Evolutionary conservation across 2,888 invertebrate species (phyloP).

Genomic region (Stenichneumon culpator): DNA sequence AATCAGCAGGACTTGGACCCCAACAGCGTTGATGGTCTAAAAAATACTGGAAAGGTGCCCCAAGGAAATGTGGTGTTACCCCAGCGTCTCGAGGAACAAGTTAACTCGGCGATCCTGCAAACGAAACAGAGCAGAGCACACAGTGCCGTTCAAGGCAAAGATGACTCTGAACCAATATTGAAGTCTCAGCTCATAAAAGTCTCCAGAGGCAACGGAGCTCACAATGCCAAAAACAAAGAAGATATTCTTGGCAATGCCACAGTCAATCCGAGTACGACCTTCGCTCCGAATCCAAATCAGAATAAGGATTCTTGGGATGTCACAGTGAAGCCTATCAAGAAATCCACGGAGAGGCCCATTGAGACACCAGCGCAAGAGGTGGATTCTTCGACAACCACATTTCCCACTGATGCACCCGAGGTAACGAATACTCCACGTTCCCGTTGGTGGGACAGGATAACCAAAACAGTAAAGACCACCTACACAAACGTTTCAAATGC

Average conservation of each 20-base stretch:
- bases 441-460: conserved; percentile 87
- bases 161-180: conserved; percentile 45
- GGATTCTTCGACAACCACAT: conserved; percentile 31
- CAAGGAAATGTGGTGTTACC: conserved; percentile 22
- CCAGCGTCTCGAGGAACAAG: conserved; percentile 50
- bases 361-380: conserved; percentile 55
- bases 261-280: conserved; percentile 76
- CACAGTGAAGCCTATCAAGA: conserved; percentile 64
- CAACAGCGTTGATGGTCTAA: background rate
- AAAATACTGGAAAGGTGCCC: background rate
- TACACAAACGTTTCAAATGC: too few species aligned
- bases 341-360: conserved; percentile 49
- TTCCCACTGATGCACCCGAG: conserved; percentile 67
- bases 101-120: too few species aligned
- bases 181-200: conserved; percentile 77
- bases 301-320: conserved; percentile 77
- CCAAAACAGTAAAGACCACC: too few species aligned
- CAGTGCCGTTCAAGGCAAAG: conserved; percentile 28
- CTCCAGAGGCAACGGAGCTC: conserved; percentile 78
- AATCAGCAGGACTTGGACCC: conserved; percentile 48
- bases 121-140: background rate
- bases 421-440: conserved; percentile 79
- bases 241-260: conserved; percentile 73
- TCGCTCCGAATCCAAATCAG: conserved; percentile 69
- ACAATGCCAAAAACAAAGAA: conserved; percentile 71